Percentiles rank a stretch among this genome's conserved stretches.
Evolutionary conservation across 1,140 invertebrate species (phyloP).

Genomic region (Venustaconcha ellipsiformis): DNA sequence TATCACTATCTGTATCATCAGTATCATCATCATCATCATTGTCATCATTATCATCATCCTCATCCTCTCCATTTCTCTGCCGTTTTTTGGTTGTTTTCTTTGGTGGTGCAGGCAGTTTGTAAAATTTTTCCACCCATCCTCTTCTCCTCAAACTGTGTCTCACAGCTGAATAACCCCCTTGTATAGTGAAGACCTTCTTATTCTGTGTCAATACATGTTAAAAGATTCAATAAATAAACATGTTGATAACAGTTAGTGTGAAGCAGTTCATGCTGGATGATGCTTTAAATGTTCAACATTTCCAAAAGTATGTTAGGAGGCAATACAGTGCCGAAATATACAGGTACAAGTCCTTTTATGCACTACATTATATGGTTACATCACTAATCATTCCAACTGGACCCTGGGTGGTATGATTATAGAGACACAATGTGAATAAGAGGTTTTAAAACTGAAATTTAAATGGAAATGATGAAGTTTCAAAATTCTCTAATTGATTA

Average conservation of each 20-base stretch:
- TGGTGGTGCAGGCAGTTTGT: constrained; percentile 50
- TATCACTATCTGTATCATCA: constrained; percentile 59
- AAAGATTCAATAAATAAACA: constrained; percentile 9
- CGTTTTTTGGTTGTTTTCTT: constrained; percentile 55
- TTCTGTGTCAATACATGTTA: constrained; percentile 55
- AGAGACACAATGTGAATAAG: no score
- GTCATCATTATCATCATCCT: constrained; percentile 65
- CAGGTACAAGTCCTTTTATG: not conserved
- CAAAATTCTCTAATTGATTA: no score
- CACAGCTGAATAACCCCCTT: constrained; percentile 71
- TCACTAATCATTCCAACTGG: no score
- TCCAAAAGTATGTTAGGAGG: not conserved
- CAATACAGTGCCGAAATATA: not conserved
- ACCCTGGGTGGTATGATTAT: no score
- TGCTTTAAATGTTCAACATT: not conserved
- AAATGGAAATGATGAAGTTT: no score
- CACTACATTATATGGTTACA: no score
- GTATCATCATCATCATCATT: constrained; percentile 66
- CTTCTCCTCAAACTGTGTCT: constrained; percentile 68
- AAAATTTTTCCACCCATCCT: constrained; percentile 73
- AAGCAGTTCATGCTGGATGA: constrained; percentile 1
- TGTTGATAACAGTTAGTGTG: not conserved
- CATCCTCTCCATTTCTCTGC: constrained; percentile 48
- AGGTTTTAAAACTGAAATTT: no score
- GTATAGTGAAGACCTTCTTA: constrained; percentile 71